Conservation (phyloP, 2,113 vertebrate species). For the Euleptes europaea region DNA sequence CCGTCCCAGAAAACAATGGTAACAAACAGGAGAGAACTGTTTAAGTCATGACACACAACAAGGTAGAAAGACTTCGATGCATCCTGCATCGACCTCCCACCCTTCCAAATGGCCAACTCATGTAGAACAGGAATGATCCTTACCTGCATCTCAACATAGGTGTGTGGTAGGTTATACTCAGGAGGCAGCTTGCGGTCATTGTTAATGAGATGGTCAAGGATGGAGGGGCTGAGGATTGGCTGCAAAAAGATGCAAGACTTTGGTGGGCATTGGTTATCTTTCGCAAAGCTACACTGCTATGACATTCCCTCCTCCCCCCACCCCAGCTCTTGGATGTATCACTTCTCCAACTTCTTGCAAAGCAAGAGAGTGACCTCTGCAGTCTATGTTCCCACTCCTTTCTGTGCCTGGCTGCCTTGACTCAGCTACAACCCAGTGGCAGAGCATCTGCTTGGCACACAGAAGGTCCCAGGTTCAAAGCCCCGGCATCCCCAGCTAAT, state of each 20-base stretch:
- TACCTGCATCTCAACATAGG: conserved; percentile 94
- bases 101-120: background rate
- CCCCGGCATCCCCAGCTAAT: too few relatives aligned
- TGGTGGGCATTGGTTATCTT: background rate
- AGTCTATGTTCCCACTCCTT: too few relatives aligned
- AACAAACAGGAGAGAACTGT: too few relatives aligned
- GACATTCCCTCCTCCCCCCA: too few relatives aligned
- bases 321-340: background rate
- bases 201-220: conserved; percentile 92
- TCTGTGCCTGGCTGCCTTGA: background rate
- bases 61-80: too few relatives aligned
- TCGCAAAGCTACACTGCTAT: too few relatives aligned
- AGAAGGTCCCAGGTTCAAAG: too few relatives aligned
- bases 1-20: too few relatives aligned
- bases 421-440: background rate
- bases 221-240: conserved; percentile 90
- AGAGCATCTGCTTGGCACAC: too few relatives aligned
- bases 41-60: too few relatives aligned
- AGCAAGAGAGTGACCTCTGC: background rate
- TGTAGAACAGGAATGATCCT: background rate
- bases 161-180: conserved; percentile 91
- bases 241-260: conserved; percentile 44
- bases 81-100: rapidly evolving
- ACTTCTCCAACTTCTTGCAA: background rate
- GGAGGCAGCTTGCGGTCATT: conserved; percentile 92